phyloP scores from a whole-genome alignment of 2,888 invertebrate genomes.

The Falcaria lacertinaria region DNA sequence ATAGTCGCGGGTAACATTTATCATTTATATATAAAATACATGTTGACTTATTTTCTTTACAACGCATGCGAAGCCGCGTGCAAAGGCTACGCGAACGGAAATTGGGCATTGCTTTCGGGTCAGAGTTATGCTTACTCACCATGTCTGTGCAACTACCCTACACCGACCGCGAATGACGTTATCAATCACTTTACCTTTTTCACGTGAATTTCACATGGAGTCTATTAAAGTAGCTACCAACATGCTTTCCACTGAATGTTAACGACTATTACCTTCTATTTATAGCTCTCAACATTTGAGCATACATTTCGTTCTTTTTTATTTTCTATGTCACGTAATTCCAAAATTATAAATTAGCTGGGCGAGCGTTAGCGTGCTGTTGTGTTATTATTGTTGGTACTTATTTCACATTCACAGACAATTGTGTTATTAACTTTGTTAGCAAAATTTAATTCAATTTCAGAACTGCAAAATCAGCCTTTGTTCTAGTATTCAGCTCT shows the following conservation, averaged over 20 bases:
- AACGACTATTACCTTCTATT: neutral
- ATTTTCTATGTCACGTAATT: neutral
- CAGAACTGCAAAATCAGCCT: no score
- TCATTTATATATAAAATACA: no score
- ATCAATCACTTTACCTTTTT: slow-evolving; percentile 6
- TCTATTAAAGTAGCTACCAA: neutral
- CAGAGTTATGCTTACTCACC: slow-evolving; percentile 63
- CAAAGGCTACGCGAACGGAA: slow-evolving; percentile 51
- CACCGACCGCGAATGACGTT: slow-evolving; percentile 18
- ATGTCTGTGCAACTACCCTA: slow-evolving; percentile 38
- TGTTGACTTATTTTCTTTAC: slow-evolving; percentile 35
- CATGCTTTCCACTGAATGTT: neutral
- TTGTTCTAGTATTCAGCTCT: no score
- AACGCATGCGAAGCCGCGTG: no score
- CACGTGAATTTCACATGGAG: neutral
- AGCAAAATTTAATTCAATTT: neutral
- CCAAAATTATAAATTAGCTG: neutral
- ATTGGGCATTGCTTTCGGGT: slow-evolving; percentile 44
- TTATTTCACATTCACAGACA: neutral
- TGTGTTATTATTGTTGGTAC: no score
- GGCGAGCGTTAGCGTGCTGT: neutral
- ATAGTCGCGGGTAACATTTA: no score
- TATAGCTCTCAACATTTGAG: neutral
- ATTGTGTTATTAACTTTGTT: neutral
- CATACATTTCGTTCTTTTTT: neutral